phyloP scores from a whole-genome alignment of 2,888 invertebrate genomes.

The Baronia brevicornis region DNA sequence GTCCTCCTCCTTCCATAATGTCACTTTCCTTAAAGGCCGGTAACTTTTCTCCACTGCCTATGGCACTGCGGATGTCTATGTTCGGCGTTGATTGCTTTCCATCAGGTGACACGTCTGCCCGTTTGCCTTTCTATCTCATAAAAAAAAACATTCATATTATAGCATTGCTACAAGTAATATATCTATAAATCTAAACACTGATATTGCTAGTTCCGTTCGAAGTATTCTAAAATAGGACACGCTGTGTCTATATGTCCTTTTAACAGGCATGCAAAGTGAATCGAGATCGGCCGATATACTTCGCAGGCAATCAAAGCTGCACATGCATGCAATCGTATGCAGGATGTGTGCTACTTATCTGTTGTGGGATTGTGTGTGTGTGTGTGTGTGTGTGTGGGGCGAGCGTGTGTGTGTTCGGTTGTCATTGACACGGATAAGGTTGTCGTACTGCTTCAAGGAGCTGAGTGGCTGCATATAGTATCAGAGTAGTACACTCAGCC shows the following conservation, averaged over 20 bases:
- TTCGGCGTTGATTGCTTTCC: no score
- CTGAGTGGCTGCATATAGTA: constrained; percentile 8
- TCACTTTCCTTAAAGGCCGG: no score
- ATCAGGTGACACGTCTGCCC: no score
- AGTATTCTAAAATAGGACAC: constrained; percentile 10
- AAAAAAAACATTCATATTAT: no score
- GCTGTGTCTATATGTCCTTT: constrained; percentile 10
- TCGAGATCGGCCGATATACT: constrained; percentile 5
- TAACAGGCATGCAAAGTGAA: constrained; percentile 6
- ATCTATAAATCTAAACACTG: constrained; percentile 1
- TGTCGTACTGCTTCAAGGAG: constrained; percentile 58
- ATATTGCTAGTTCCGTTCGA: constrained; percentile 4
- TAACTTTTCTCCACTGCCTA: not conserved
- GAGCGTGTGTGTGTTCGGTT: constrained; percentile 28
- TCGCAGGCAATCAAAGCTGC: constrained; percentile 7
- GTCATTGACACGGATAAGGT: constrained; percentile 67
- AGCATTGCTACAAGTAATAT: constrained; percentile 1
- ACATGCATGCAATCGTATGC: not conserved
- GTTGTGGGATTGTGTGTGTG: constrained; percentile 12
- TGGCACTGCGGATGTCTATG: no score
- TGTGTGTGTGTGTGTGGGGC: constrained; percentile 16
- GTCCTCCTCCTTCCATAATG: no score
- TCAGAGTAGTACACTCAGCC: constrained; percentile 6
- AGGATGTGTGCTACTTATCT: constrained; percentile 1
- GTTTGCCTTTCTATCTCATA: not conserved